Evolutionary conservation across 2,113 vertebrate species (phyloP), one percentile per base, ranked within the genome.

Genomic region (Oreochromis tanganicae): DNA sequence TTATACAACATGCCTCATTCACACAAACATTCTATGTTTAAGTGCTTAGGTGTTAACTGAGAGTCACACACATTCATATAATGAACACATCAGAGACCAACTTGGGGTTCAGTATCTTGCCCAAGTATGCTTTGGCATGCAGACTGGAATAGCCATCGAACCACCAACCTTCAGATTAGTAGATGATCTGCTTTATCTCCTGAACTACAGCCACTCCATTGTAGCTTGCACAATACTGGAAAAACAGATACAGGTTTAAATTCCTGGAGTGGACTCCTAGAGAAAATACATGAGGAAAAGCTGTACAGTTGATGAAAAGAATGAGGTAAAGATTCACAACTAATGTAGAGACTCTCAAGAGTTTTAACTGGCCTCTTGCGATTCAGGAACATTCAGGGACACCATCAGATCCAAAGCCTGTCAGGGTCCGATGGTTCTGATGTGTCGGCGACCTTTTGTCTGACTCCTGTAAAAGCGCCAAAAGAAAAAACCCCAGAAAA

Each of bases 381-480:
- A 17, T 27, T n/a, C 41, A 82, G 57, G 27, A 68, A 36, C 73
- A 82, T 50, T 9, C 21, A 21, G 61, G 43, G 41, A 80, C 21
- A 14, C 56, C 21, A 21, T 66, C 48, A 3, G 59, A 46, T 32
- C 50, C 11, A 46, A 63, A 82, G 54, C 48, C 38, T 21, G 1
- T 19, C 36, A 7, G 55, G 68, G 48, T 90, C 81, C 14, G 50
- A 75, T 68, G 14, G 38, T 57, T 59, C 24, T 5, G 11, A 81
- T 50, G 87, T 34, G 14, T 50, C 2, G 1, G 43, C 14, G 24
- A 80, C 88, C 88, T 85, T 91, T 46, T n/a, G 68, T 81, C 41
- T 61, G 50, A 81, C 83, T 89, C 63, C 56, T 73, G 61, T 87
- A 85, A 93, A 88, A 92, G 59, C 19, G 13, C 24, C 9, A 36